Evolutionary conservation across 1,140 invertebrate species (phyloP), one percentile per base, ranked within the genome.

Genomic region (Bombus picipes): DNA sequence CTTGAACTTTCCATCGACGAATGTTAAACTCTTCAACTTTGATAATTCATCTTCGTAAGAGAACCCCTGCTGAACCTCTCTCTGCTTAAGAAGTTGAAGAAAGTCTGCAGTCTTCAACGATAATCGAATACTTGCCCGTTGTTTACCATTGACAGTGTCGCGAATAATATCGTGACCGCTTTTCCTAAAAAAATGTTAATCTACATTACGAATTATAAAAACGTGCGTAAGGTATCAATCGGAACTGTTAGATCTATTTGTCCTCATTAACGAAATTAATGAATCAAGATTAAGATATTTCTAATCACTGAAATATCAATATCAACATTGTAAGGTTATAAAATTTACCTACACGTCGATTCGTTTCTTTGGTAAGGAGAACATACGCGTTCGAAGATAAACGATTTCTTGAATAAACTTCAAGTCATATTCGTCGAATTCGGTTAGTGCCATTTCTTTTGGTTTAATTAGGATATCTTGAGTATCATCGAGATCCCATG

Each of bases 401-500:
- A 76, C 39, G 32, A 91, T 78, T 2, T 91, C 88, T 6, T 91
- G 82, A 28, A 78, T 83, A 47, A 91, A 91, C 4, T 90, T 89
- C 34, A 83, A 28, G 62, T 91, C 90, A 1, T 72, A 66, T 22
- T 87, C 78, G 39, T 88, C 89, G 43, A 88, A 89, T 43, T 87
- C 72, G 37, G 83, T 78, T 10, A 59, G 53, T 66, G 62, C 39
- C 0, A n/a, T 22, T 25, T 71, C 15, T 32, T 68, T 78, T 43
- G 70, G 77, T 25, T 53, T 74, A 8, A 5, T 5, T 22, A 85
- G 6, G 32, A 91, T 87, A n/a, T 86, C 70, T 32, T 65, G 80
- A 9, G 59, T 87, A 12, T 82, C 75, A 1, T 76, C 78, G 2
- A 88, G 72, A 34, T 22, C 18, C 39, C 34, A 81, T 0, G 12